Evolutionary conservation across 1,140 invertebrate species (phyloP), one percentile per base, ranked within the genome.

Genomic region (Andricus grossulariae): DNA sequence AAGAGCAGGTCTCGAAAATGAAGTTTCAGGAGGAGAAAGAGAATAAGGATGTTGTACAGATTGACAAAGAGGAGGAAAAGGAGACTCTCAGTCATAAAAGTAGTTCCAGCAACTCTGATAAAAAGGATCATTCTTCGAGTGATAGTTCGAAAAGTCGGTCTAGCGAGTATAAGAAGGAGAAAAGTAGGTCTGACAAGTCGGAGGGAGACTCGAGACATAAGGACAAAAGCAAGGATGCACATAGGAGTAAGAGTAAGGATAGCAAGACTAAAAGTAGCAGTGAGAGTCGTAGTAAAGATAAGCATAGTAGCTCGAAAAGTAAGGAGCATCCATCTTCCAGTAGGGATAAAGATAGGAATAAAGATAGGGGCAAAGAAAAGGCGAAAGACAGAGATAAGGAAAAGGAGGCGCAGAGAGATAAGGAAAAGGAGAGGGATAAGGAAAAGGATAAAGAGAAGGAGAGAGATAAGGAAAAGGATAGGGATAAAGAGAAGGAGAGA

Each of bases 271-370:
- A 79, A n/a, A 80, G 72, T 50, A 74, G 82, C 2, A 72, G 75
- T 8, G 77, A 45, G 18, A 77, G 75, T 80, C 83, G 50, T 79
- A 85, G 13, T 71, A 80, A 79, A 45, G 87, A 74, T 75, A 86
- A 72, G 75, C 85, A 78, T 39, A 80, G 73, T n/a, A 79, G 79
- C 25, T 80, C 81, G 8, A 81, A 80, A 60, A 74, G 60, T n/a
- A 77, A 52, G 13, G 73, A 79, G 45, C 81, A 82, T 50, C 80
- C 82, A 0, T 84, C 85, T 3, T 83, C 83, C 7, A 82, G 71
- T 71, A 87, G 83, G 72, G 83, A 86, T 32, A 90, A 84, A 19
- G 75, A 82, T 72, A 82, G 13, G 16, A 81, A 52, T 73, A 73
- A 73, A 75, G 74, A 81, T 45, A 55, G 73, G 4, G 49, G 21